Percentiles rank a stretch among this genome's conserved stretches.
Conservation (phyloP, 2,113 vertebrate species). For the Spea bombifrons region DNA sequence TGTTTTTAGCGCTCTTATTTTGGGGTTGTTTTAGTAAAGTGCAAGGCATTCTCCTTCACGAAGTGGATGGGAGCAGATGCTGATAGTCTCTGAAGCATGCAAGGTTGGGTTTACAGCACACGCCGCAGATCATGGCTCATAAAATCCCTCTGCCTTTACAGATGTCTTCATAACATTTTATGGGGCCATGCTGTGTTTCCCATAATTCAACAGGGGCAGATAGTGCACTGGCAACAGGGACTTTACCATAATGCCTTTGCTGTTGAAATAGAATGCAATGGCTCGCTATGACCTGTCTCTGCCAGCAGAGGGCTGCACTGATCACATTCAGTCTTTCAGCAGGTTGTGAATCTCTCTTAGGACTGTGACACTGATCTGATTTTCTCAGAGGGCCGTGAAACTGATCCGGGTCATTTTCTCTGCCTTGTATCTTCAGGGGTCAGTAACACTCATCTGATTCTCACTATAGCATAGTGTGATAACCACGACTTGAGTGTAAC, state of each 20-base stretch:
- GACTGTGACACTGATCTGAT: constrained; percentile 29
- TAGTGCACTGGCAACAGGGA: constrained; percentile 42
- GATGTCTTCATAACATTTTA: constrained; percentile 50
- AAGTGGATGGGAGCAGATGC: constrained; percentile 47
- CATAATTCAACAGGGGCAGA: constrained; percentile 47
- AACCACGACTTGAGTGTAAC: neutral
- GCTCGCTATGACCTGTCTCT: neutral
- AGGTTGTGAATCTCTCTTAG: constrained; percentile 31
- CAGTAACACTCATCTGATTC: constrained; percentile 7
- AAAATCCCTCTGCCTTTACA: constrained; percentile 50
- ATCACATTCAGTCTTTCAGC: constrained; percentile 27
- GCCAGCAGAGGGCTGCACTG: constrained; percentile 35
- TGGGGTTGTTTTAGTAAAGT: constrained; percentile 1
- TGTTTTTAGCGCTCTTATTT: neutral
- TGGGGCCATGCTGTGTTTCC: constrained; percentile 50
- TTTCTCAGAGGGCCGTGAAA: constrained; percentile 19
- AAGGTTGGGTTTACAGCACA: constrained; percentile 48
- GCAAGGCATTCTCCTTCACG: constrained; percentile 33
- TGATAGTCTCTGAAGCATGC: constrained; percentile 45
- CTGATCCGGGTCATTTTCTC: constrained; percentile 26
- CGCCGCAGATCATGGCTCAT: constrained; percentile 47
- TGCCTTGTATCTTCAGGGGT: constrained; percentile 29
- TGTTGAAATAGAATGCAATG: constrained; percentile 2
- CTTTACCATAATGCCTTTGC: constrained; percentile 37
- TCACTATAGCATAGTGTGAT: constrained; percentile 12